phyloP scores from a whole-genome alignment of 2,888 invertebrate species.

The Rugalucina vietnamica region DNA sequence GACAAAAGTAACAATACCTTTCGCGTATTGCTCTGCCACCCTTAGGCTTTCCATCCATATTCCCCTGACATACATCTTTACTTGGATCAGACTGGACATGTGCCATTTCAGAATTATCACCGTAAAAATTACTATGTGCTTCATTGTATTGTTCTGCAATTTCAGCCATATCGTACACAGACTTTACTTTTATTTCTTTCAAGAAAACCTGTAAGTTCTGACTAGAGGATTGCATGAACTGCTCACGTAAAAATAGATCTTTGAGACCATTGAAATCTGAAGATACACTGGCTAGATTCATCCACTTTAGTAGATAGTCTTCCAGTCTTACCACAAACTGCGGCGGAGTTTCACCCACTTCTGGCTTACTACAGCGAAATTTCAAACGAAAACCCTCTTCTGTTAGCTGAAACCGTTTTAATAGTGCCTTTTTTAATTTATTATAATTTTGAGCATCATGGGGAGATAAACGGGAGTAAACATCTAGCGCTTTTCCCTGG shows the following conservation, averaged over 20 bases:
- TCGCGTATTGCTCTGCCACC: not conserved
- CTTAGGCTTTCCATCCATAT: not conserved
- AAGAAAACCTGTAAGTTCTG: slow-evolving; percentile 19
- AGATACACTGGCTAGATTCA: slow-evolving; percentile 22
- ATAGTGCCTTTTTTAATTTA: slow-evolving; percentile 18
- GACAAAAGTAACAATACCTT: not conserved
- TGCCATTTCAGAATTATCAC: not conserved
- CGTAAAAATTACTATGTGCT: too few relatives aligned
- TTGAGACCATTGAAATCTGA: slow-evolving; percentile 9
- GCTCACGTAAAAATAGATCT: slow-evolving; percentile 30
- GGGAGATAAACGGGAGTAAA: slow-evolving; percentile 18
- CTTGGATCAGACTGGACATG: not conserved
- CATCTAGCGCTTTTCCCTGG: slow-evolving; percentile 35
- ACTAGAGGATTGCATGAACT: slow-evolving; percentile 23
- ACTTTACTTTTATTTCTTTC: slow-evolving; percentile 24
- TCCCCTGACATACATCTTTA: not conserved
- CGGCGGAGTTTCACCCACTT: slow-evolving; percentile 23
- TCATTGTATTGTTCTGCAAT: not conserved
- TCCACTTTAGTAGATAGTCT: slow-evolving; percentile 33
- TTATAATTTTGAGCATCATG: slow-evolving; percentile 22
- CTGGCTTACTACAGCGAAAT: slow-evolving; percentile 31
- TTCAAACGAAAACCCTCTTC: slow-evolving; percentile 37
- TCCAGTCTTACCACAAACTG: slow-evolving; percentile 31
- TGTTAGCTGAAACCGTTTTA: slow-evolving; percentile 28
- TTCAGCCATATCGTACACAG: not conserved